Base-by-base conservation (phyloP, 2,888 invertebrate genomes). In the Troides oblongomaculatus region DNA sequence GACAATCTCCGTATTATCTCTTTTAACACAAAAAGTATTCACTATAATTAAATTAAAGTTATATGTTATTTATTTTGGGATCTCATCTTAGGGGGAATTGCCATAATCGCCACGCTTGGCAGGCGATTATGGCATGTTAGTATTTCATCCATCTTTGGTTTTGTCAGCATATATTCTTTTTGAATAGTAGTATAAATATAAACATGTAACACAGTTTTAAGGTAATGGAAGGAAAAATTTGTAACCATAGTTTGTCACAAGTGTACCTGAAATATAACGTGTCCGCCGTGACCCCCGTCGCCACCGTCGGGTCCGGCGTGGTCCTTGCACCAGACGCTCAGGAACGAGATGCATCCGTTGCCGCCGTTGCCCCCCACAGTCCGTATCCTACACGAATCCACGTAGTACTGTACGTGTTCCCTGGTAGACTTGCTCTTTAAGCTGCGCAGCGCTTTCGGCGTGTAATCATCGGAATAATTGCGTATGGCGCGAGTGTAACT, bases 251-350 rank as follows among this genome's bases (percentile, higher is more conserved):
- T 57, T 10, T 21, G 3, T 57, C 18, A 10, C 5, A 57, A 57
- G 57, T 36, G 57, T 71, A 90, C 90, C 79, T 89, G 87, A 72
- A 99, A 96, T 68, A 99, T 94, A 1, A 99, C 96, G 89, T 99
- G 99, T 0, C 97, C 99, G 0, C 99, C 99, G 82, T 97, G 95
- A 0, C 99, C 99, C 0, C 99, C 99, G 85, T 99, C 98, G 0
- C 99, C 99, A 0, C 99, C 99, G 86, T 98, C 97, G 0, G 99
- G 99, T 0, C 99, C 99, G 0, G 97, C 99, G 70, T 93, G 94
- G 73, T 98, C 98, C 79, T 98, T 98, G 67, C 94, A 93, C 94
- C 95, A 97, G 12, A 95, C 90, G 72, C 95, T 95, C 8, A 97
- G 89, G 83, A 99, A 98, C 0, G 98, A 97, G 68, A 98, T 95